phyloP scores from a whole-genome alignment of 2,888 invertebrate species.

The Chymomyza caudatula region DNA sequence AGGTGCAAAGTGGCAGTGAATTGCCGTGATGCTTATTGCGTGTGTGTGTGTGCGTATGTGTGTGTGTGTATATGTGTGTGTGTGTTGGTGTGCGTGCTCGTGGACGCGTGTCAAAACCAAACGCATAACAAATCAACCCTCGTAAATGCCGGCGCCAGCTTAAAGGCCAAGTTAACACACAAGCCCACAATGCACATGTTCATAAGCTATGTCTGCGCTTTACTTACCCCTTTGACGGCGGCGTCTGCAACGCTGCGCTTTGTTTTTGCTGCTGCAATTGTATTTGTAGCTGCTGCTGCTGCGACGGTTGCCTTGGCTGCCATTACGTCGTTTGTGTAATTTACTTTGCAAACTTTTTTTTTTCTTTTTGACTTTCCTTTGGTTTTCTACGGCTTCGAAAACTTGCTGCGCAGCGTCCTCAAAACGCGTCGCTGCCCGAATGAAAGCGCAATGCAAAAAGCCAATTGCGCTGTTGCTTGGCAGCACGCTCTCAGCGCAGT shows the following conservation, averaged over 20 bases:
- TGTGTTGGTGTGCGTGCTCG: neutral
- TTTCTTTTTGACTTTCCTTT: constrained; percentile 12
- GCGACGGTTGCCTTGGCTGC: constrained; percentile 45
- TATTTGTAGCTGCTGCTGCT: constrained; percentile 29
- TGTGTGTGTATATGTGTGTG: neutral
- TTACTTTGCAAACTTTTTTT: neutral
- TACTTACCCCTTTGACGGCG: constrained; percentile 63
- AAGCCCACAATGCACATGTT: constrained; percentile 9
- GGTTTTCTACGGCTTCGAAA: constrained; percentile 1
- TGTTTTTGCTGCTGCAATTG: constrained; percentile 3
- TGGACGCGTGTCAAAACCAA: constrained; percentile 4
- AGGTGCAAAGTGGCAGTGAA: constrained; percentile 8
- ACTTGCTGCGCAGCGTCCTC: constrained; percentile 57
- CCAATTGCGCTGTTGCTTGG: constrained; percentile 48
- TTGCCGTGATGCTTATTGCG: neutral
- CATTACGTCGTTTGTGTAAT: constrained; percentile 20
- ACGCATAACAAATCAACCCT: constrained; percentile 52
- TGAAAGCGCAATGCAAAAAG: constrained; percentile 35
- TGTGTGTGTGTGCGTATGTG: neutral
- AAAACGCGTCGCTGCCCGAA: constrained; percentile 20
- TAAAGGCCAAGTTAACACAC: constrained; percentile 61
- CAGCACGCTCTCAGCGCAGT: neutral
- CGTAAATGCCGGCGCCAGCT: constrained; percentile 15
- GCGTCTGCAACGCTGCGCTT: neutral
- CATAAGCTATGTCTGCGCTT: constrained; percentile 4